phyloP scores from a whole-genome alignment of 2,888 invertebrate genomes.

The Enchytraeus crypticus region DNA sequence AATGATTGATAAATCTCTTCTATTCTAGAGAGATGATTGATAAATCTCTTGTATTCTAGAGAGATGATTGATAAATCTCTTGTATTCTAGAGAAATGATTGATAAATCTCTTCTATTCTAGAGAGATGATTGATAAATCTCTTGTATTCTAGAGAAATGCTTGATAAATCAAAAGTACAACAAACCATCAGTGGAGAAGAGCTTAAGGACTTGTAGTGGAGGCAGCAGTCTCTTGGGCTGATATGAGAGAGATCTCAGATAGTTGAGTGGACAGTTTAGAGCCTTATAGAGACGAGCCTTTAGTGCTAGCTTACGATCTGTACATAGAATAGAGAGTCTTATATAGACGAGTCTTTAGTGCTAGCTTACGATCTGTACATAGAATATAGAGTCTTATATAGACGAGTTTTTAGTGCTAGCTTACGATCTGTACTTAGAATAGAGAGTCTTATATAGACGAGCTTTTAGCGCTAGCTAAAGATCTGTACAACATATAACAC shows the following conservation, averaged over 20 bases:
- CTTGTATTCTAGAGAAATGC: background rate
- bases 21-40: too few relatives aligned
- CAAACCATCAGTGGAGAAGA: conserved; percentile 45
- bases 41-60: too few relatives aligned
- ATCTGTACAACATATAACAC: conserved; percentile 47
- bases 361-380: conserved; percentile 55
- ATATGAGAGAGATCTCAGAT: conserved; percentile 37
- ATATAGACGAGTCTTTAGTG: background rate
- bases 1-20: too few relatives aligned
- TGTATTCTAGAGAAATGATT: too few relatives aligned
- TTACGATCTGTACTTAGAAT: conserved; percentile 51
- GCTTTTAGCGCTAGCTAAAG: conserved; percentile 52
- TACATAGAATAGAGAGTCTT: too few relatives aligned
- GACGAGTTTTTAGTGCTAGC: conserved; percentile 46
- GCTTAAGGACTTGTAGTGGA: conserved; percentile 40
- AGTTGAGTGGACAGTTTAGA: conserved; percentile 38
- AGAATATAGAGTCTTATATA: too few relatives aligned
- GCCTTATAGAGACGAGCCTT: conserved; percentile 56
- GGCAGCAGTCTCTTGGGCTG: conserved; percentile 36
- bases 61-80: too few relatives aligned
- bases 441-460: too few relatives aligned
- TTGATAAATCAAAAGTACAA: conserved; percentile 1
- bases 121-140: too few relatives aligned
- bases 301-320: conserved; percentile 58
- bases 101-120: too few relatives aligned